Percentiles rank a stretch among this genome's conserved stretches.
Evolutionary conservation across 2,888 invertebrate species (phyloP).

Genomic region (Trissonchulus latispiculum): DNA sequence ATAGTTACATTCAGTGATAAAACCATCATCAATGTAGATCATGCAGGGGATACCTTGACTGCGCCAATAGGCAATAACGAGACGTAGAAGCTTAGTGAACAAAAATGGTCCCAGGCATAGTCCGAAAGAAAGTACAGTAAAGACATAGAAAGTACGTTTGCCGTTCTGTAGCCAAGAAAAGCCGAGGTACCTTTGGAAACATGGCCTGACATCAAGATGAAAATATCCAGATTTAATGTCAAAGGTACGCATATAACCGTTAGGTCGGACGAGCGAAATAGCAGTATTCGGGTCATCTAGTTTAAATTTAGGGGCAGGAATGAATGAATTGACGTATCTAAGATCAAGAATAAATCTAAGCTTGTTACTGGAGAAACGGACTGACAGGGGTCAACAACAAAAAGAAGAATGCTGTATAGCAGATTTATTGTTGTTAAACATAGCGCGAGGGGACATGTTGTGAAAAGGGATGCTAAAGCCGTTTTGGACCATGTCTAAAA

Average conservation of each 20-base stretch:
- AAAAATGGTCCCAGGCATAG: not conserved
- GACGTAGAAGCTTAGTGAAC: conserved; percentile 8
- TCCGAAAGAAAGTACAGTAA: conserved; percentile 2
- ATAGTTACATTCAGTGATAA: not conserved
- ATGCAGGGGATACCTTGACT: not conserved
- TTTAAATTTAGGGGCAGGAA: not conserved
- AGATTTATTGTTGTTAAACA: not conserved
- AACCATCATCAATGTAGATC: conserved; percentile 3
- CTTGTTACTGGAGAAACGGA: not conserved
- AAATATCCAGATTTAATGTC: not conserved
- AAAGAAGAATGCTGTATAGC: not conserved
- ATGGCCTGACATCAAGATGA: not conserved
- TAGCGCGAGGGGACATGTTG: not conserved
- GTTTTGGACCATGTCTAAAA: conserved; percentile 2
- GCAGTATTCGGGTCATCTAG: not conserved
- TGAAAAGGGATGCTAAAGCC: not conserved
- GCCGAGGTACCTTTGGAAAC: not conserved
- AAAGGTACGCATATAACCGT: not conserved
- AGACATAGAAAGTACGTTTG: not conserved
- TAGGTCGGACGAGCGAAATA: not conserved
- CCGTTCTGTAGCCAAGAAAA: not conserved
- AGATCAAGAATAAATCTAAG: not conserved
- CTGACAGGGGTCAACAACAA: not conserved
- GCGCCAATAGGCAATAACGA: not conserved
- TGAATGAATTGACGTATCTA: not conserved